Conservation (phyloP, 2,797 vertebrate genomes). For the Sebastes iracundus region DNA sequence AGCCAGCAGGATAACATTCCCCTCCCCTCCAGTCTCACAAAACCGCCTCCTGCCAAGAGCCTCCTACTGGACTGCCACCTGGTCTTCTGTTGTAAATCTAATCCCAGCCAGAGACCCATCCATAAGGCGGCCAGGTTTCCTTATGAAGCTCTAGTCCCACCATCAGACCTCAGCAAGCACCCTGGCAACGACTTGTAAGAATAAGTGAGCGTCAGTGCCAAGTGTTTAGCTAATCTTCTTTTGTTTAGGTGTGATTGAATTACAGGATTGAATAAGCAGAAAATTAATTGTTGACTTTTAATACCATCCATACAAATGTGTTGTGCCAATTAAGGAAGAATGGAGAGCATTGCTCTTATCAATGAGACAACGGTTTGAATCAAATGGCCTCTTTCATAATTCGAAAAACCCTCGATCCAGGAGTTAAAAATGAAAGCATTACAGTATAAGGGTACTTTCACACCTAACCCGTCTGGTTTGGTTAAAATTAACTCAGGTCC, state of each 20-base stretch:
- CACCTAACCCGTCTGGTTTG: neutral
- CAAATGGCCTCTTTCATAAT: neutral
- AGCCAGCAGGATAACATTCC: conserved; percentile 69
- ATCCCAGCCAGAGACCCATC: conserved; percentile 58
- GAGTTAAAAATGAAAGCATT: neutral
- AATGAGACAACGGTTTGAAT: conserved; percentile 1
- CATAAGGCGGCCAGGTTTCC: conserved; percentile 56
- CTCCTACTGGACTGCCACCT: conserved; percentile 75
- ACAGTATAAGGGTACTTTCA: neutral
- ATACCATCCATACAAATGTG: neutral
- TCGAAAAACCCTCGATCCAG: neutral
- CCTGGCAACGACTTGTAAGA: conserved; percentile 52
- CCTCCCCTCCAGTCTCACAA: conserved; percentile 67
- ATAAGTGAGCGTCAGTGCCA: conserved; percentile 37
- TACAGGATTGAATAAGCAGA: conserved; percentile 43
- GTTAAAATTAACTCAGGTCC: neutral
- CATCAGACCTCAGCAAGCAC: conserved; percentile 54
- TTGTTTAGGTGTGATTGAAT: conserved; percentile 60
- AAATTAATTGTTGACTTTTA: conserved; percentile 46
- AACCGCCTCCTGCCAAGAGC: conserved; percentile 68
- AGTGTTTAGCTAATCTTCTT: conserved; percentile 59
- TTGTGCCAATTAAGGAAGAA: conserved; percentile 11
- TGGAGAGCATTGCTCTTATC: neutral
- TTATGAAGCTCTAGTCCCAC: conserved; percentile 51
- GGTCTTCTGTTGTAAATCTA: conserved; percentile 64